These are phyloP conservation scores for Pristionchus mayeri DNA, from an alignment of 2,888 invertebrate species.

Conservation along the genomic window DNA sequence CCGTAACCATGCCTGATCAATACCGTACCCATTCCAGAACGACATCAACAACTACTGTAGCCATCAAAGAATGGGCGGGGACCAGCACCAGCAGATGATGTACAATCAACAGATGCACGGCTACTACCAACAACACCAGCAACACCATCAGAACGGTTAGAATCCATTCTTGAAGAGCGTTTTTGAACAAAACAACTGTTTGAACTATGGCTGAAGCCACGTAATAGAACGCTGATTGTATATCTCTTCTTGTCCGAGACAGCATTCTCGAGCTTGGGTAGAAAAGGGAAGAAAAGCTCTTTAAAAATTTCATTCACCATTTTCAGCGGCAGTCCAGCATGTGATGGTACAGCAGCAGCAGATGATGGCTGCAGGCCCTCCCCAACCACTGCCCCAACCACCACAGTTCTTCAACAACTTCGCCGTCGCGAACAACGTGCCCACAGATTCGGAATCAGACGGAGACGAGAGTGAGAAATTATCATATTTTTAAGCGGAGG, in stretches of 20 bases:
- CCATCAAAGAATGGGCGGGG: background rate
- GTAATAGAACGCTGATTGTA: too few species aligned
- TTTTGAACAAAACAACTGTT: too few species aligned
- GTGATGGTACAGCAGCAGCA: background rate
- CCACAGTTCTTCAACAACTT: background rate
- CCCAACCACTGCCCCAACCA: background rate
- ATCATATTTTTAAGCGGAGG: too few species aligned
- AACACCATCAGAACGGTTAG: too few species aligned
- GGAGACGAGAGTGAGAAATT: conserved; percentile 50
- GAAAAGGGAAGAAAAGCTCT: too few species aligned
- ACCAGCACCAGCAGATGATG: conserved; percentile 35
- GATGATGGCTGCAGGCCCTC: background rate
- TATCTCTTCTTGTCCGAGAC: too few species aligned
- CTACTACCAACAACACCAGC: conserved; percentile 28
- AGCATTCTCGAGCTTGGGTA: too few species aligned
- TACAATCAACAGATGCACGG: conserved; percentile 39
- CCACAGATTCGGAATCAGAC: conserved; percentile 47
- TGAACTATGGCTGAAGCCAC: too few species aligned
- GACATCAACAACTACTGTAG: conserved; percentile 41
- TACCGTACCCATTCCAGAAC: background rate
- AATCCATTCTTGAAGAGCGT: too few species aligned
- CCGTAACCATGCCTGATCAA: too few species aligned
- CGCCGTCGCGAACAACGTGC: background rate
- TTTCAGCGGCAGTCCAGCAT: background rate
- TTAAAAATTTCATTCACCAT: background rate